Percentiles rank a stretch among this genome's conserved stretches.
These are phyloP conservation scores for Ormyrus labotus DNA, from an alignment of 2,888 invertebrate species.

Conservation along the genomic window DNA sequence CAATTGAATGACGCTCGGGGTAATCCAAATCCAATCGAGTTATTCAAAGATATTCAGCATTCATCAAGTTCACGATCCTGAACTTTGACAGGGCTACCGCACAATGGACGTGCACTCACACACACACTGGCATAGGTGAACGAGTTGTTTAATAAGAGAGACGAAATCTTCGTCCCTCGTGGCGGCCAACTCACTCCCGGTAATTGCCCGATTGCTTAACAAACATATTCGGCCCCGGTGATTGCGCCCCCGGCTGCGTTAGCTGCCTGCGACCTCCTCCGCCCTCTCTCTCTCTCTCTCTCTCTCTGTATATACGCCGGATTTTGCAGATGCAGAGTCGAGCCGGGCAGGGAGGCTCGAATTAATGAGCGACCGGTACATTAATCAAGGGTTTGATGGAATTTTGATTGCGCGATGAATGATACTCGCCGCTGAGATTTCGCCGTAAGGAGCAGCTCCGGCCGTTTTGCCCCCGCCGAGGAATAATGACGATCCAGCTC, in stretches of 20 bases:
- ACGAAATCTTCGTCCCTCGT: too few relatives aligned
- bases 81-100: slow-evolving; percentile 13
- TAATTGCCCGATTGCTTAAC: slow-evolving; percentile 27
- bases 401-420: background rate
- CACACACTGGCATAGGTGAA: too few relatives aligned
- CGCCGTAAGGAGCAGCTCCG: too few relatives aligned
- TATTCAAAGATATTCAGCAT: slow-evolving; percentile 44
- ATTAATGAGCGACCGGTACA: background rate
- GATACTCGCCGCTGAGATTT: too few relatives aligned
- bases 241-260: background rate
- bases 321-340: background rate
- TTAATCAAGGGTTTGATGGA: background rate
- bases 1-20: slow-evolving; percentile 25
- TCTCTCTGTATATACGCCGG: background rate
- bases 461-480: too few relatives aligned
- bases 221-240: background rate
- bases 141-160: slow-evolving; percentile 15
- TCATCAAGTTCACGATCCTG: background rate
- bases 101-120: too few relatives aligned
- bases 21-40: slow-evolving; percentile 47
- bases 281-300: too few relatives aligned
- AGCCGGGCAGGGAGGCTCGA: background rate
- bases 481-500: too few relatives aligned
- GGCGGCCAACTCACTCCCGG: too few relatives aligned
- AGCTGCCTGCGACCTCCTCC: too few relatives aligned